Conservation (phyloP, 2,113 vertebrate genomes). For the Aythya baeri region DNA sequence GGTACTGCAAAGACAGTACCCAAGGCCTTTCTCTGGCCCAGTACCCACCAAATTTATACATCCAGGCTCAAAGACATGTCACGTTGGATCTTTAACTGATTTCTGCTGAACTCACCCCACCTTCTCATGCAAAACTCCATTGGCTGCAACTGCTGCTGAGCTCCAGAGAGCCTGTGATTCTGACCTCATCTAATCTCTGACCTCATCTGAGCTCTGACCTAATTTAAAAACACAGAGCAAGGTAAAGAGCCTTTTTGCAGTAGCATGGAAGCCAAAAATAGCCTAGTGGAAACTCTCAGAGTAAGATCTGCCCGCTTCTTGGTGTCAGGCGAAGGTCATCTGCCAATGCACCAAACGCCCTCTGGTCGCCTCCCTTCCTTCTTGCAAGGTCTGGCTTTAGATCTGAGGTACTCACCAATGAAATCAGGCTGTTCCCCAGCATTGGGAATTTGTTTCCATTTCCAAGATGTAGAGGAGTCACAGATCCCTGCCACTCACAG, state of each 20-base stretch:
- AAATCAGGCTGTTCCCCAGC: background rate
- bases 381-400: background rate
- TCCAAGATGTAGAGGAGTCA: background rate
- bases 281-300: background rate
- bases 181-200: background rate
- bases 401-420: background rate
- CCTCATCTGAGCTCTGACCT: background rate
- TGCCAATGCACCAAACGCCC: background rate
- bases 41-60: background rate
- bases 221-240: background rate
- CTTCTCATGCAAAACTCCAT: background rate
- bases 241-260: background rate
- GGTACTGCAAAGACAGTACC: background rate
- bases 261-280: background rate
- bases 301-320: background rate
- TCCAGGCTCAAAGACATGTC: background rate
- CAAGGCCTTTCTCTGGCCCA: background rate
- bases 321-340: background rate
- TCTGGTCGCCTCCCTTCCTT: background rate
- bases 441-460: background rate
- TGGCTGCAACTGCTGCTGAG: fast-evolving
- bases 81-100: background rate
- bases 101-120: background rate
- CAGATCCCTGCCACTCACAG: background rate
- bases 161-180: background rate